Percentiles rank a stretch among this genome's conserved stretches.
phyloP scores from a whole-genome alignment of 2,888 invertebrate species.

The Aspidapion aeneum region DNA sequence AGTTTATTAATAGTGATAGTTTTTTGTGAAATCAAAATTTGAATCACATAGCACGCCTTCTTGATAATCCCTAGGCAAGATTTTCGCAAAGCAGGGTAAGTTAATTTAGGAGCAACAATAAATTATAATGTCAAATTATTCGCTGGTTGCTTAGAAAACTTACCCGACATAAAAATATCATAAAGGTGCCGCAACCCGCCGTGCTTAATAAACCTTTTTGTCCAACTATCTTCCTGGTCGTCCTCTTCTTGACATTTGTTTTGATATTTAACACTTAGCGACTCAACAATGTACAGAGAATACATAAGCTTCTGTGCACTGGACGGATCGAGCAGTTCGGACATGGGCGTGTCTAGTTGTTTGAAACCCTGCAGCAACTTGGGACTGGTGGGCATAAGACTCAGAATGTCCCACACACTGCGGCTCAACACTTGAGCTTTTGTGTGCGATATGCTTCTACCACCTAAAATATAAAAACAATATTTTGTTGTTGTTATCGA shows the following conservation, averaged over 20 bases:
- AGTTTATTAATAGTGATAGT: no score
- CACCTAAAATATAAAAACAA: conserved; percentile 17
- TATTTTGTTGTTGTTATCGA: no score
- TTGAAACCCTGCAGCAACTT: conserved; percentile 81
- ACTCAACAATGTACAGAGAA: conserved; percentile 87
- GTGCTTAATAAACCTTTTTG: conserved; percentile 76
- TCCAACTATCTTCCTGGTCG: conserved; percentile 56
- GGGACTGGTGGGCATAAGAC: conserved; percentile 87
- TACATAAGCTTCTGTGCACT: conserved; percentile 95
- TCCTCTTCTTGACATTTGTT: conserved; percentile 31
- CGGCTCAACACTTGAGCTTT: conserved; percentile 88
- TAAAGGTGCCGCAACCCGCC: conserved; percentile 86
- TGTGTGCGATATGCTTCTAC: conserved; percentile 68
- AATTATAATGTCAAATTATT: no score
- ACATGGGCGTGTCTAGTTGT: conserved; percentile 66
- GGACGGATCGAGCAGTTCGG: conserved; percentile 78
- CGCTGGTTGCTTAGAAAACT: no score
- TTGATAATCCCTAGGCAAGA: no score
- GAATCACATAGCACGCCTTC: no score
- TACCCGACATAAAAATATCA: conserved; percentile 88
- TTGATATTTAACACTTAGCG: conserved; percentile 51
- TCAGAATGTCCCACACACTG: conserved; percentile 92
- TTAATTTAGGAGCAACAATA: no score
- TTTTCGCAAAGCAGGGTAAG: no score
- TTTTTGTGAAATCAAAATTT: no score